These are phyloP conservation scores for Sinocyclocheilus anshuiensis DNA, from an alignment of 2,113 vertebrate species.

Conservation along the genomic window DNA sequence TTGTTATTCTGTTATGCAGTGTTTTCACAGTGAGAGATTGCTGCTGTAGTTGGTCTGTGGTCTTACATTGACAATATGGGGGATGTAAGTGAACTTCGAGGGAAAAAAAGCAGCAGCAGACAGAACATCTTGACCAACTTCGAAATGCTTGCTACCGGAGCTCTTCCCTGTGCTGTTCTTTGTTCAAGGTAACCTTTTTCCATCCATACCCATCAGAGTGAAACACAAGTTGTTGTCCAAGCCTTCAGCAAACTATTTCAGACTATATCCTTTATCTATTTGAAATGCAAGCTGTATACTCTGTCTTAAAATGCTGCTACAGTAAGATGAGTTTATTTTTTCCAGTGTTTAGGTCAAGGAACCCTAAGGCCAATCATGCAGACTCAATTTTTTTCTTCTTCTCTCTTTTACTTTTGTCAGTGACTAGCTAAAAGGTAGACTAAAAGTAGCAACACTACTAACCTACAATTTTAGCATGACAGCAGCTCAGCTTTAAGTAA, in stretches of 20 bases:
- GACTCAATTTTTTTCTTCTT: too few species aligned
- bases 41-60: neutral
- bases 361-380: neutral
- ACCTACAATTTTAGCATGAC: neutral
- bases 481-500: neutral
- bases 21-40: neutral
- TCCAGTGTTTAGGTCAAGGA: neutral
- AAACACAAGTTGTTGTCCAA: neutral
- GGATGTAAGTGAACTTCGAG: neutral
- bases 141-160: neutral
- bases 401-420: neutral
- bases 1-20: neutral
- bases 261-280: neutral
- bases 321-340: neutral
- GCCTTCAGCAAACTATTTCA: neutral
- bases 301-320: neutral
- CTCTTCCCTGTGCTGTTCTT: neutral
- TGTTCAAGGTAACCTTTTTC: neutral
- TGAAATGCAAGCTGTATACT: neutral
- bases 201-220: neutral
- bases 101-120: neutral
- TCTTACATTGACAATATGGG: neutral
- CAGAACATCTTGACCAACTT: neutral
- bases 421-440: neutral
- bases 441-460: neutral